phyloP scores from a whole-genome alignment of 2,888 invertebrate species.

The Eulithis testata region DNA sequence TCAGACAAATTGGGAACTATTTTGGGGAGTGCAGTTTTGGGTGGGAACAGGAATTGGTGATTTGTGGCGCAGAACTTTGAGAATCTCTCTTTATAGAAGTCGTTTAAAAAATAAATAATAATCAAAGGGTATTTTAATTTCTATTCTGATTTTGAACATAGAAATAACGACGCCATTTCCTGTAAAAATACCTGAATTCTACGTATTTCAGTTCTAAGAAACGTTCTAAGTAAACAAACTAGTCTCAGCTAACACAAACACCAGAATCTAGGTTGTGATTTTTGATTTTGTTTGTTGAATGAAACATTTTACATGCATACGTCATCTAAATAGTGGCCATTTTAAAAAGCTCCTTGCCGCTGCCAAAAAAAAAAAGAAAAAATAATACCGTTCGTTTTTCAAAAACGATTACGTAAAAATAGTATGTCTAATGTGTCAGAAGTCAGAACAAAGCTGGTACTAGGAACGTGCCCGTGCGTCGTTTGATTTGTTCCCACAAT shows the following conservation, averaged over 20 bases:
- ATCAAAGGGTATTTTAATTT: no score
- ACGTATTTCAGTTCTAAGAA: slow-evolving; percentile 12
- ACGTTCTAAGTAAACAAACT: slow-evolving; percentile 9
- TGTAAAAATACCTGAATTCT: slow-evolving; percentile 5
- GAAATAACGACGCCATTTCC: neutral
- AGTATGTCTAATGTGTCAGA: slow-evolving; percentile 40
- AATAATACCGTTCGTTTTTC: slow-evolving; percentile 6
- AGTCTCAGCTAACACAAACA: slow-evolving; percentile 14
- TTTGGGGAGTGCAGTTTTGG: slow-evolving; percentile 27
- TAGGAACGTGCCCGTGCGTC: slow-evolving; percentile 53
- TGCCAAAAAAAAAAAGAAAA: neutral
- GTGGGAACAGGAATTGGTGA: slow-evolving; percentile 1
- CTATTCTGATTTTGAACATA: no score
- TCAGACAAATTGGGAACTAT: slow-evolving; percentile 33
- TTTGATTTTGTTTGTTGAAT: slow-evolving; percentile 4
- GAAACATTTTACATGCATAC: slow-evolving; percentile 2
- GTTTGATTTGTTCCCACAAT: slow-evolving; percentile 68
- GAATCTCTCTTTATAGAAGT: neutral
- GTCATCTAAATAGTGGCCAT: neutral
- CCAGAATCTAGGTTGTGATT: slow-evolving; percentile 10
- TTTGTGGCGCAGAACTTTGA: neutral
- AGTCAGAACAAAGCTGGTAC: slow-evolving; percentile 47
- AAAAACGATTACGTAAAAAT: slow-evolving; percentile 7
- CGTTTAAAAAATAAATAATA: no score
- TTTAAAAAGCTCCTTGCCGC: no score